phyloP scores from a whole-genome alignment of 2,797 vertebrate genomes.

The Gallirallus australis region DNA sequence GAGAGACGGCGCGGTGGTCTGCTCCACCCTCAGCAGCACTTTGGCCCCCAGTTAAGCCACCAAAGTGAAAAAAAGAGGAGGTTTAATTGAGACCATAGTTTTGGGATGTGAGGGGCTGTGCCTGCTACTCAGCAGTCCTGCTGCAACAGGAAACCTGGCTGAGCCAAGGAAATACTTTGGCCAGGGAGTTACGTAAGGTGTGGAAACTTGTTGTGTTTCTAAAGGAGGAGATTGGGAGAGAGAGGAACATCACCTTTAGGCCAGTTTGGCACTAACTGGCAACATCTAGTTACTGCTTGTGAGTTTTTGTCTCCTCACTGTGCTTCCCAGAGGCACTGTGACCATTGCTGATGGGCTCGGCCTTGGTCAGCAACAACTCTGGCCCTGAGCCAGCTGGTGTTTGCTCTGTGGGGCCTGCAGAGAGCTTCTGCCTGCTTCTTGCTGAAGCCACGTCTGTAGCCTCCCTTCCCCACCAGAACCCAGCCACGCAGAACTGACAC shows the following conservation, averaged over 20 bases:
- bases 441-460: too few relatives aligned
- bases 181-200: neutral
- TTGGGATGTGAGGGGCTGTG: neutral
- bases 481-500: neutral
- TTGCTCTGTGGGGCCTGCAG: too few relatives aligned
- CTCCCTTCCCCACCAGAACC: too few relatives aligned
- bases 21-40: neutral
- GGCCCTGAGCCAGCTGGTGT: too few relatives aligned
- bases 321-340: too few relatives aligned
- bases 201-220: neutral
- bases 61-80: neutral
- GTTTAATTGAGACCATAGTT: neutral
- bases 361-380: too few relatives aligned
- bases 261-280: neutral
- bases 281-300: neutral
- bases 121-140: accelerated
- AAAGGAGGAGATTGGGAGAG: neutral
- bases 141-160: neutral
- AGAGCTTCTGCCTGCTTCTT: too few relatives aligned
- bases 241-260: slow-evolving; percentile 16
- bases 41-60: neutral
- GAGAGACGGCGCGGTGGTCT: neutral
- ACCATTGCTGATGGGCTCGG: too few relatives aligned
- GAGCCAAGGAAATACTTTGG: neutral
- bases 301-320: too few relatives aligned